phyloP scores from a whole-genome alignment of 2,113 vertebrate genomes.

The Pedetes capensis region DNA sequence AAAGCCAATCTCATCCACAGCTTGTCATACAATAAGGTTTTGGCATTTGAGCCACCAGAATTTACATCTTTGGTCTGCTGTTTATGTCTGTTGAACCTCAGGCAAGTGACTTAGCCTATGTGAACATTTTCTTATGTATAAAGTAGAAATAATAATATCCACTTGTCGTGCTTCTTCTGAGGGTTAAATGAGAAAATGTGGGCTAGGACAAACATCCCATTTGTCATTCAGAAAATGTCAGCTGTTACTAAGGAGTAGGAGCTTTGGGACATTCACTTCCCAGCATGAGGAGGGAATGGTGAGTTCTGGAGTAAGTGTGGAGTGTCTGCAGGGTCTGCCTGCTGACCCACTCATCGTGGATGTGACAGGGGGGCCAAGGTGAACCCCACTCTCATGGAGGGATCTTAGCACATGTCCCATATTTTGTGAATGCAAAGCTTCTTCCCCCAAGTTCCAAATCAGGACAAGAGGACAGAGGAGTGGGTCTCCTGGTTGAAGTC shows the following conservation, averaged over 20 bases:
- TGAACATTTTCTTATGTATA: neutral
- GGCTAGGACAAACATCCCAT: neutral
- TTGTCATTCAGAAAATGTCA: neutral
- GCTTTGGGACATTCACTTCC: neutral
- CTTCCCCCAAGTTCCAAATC: neutral
- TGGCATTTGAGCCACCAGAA: neutral
- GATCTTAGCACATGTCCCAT: no score
- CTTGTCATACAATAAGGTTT: neutral
- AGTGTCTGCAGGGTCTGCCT: neutral
- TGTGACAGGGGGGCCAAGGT: no score
- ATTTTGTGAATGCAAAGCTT: neutral
- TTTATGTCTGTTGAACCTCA: neutral
- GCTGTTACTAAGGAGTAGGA: neutral
- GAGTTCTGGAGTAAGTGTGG: fast-evolving
- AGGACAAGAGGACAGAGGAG: neutral
- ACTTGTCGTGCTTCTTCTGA: neutral
- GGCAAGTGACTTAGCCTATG: neutral
- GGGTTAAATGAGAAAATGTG: neutral
- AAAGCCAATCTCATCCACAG: neutral
- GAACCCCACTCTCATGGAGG: fast-evolving
- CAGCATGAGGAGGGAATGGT: no score
- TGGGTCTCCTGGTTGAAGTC: neutral
- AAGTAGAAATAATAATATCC: neutral
- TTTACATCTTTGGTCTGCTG: neutral
- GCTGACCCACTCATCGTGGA: no score